Evolutionary conservation across 2,113 vertebrate species (phyloP).

Genomic region (human): GRCh38 chr2:72193501-72194000

Average conservation of each 20-base stretch:
- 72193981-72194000: slow-evolving; percentile 20
- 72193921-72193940: background rate
- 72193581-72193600: background rate
- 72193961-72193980: background rate
- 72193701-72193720: background rate
- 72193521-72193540: background rate
- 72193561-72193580: background rate
- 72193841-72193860: slow-evolving; percentile 14
- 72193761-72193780: background rate
- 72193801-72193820: background rate
- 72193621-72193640: background rate
- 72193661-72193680: background rate
- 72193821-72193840: background rate
- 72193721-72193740: background rate
- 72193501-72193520: background rate
- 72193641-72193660: slow-evolving; percentile 51
- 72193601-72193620: background rate
- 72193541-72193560: background rate
- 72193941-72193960: background rate
- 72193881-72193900: background rate
- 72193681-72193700: background rate
- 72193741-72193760: background rate
- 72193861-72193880: slow-evolving; percentile 9
- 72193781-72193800: background rate
- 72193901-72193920: slow-evolving; percentile 63